Evolutionary conservation across 2,888 invertebrate species (phyloP).

Genomic region (Caenorhabditis doughertyi): DNA sequence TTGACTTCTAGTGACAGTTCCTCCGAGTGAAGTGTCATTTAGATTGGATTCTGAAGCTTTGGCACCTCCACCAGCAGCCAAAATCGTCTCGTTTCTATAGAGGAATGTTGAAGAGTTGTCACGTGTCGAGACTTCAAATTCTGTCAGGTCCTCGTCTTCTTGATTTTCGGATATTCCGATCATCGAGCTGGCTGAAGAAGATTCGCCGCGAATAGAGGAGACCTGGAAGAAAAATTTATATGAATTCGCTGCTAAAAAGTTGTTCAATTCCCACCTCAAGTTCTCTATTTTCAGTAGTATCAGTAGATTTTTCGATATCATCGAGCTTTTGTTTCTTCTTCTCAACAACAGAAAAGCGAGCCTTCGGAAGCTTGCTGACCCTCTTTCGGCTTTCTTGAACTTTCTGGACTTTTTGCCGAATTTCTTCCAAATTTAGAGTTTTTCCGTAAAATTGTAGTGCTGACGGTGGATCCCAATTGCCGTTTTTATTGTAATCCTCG

Average conservation of each 20-base stretch:
- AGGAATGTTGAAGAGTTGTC: background rate
- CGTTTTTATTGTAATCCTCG: constrained; percentile 14
- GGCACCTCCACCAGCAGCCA: constrained; percentile 12
- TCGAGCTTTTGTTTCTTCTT: background rate
- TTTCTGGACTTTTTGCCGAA: background rate
- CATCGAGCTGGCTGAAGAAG: background rate
- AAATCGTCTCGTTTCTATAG: constrained; percentile 19
- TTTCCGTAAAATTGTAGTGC: background rate
- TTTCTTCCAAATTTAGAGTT: background rate
- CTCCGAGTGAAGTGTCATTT: background rate
- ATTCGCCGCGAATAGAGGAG: constrained; percentile 4
- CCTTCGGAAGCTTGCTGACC: background rate
- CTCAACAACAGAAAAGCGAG: background rate
- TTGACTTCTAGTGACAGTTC: background rate
- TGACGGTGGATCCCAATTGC: constrained; percentile 3
- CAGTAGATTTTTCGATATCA: background rate
- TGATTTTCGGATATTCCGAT: background rate
- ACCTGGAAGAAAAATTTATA: constrained; percentile 1
- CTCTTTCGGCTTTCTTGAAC: background rate
- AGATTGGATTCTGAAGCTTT: background rate
- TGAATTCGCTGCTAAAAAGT: background rate
- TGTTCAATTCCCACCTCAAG: constrained; percentile 4
- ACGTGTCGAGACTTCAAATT: constrained; percentile 4
- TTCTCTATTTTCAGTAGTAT: background rate
- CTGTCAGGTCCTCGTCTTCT: background rate